phyloP scores from a whole-genome alignment of 2,113 vertebrate genomes.

The Rutilus rutilus region DNA sequence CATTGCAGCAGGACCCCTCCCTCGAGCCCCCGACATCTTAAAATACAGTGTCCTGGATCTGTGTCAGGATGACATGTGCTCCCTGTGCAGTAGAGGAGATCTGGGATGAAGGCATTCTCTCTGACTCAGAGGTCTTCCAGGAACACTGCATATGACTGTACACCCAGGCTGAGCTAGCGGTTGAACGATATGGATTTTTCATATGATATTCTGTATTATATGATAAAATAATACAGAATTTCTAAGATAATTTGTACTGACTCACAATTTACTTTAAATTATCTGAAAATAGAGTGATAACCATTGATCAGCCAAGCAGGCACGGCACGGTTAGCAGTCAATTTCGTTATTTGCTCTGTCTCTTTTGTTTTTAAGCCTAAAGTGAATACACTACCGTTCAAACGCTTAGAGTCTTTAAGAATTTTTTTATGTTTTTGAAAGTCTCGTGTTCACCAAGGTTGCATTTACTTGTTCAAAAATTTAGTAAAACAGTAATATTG shows the following conservation, averaged over 20 bases:
- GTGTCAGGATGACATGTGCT: slow-evolving; percentile 9
- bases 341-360: background rate
- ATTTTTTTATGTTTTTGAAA: background rate
- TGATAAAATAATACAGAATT: background rate
- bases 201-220: no score
- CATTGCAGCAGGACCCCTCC: background rate
- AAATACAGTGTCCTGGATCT: slow-evolving; percentile 30
- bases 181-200: background rate
- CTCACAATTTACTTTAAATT: background rate
- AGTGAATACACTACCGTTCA: background rate
- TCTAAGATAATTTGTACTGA: background rate
- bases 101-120: background rate
- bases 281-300: background rate
- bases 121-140: slow-evolving; percentile 36
- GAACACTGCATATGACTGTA: slow-evolving; percentile 16
- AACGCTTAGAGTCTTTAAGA: background rate
- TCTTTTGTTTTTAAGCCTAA: background rate
- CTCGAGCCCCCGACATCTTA: slow-evolving; percentile 1
- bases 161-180: background rate
- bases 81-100: slow-evolving; percentile 6
- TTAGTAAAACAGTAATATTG: background rate
- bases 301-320: background rate
- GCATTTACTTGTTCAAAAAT: background rate
- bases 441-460: background rate
- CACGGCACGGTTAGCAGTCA: background rate